Conservation (phyloP, 2,888 invertebrate species). For the Microplitis manilae region DNA sequence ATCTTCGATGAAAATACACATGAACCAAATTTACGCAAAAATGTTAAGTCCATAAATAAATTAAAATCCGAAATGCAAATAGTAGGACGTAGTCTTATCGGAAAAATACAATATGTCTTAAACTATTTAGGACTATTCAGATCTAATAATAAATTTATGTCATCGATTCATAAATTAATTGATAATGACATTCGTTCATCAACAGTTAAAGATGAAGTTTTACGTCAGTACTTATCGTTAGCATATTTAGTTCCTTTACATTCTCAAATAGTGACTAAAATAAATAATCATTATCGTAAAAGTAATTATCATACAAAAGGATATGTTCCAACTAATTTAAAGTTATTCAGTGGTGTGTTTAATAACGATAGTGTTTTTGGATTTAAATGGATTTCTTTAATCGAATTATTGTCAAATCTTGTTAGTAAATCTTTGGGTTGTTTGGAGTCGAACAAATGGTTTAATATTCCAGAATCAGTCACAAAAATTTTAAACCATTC, state of each 20-base stretch:
- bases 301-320: slow-evolving; percentile 40
- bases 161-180: not conserved
- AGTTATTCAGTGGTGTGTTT: not conserved
- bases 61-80: not conserved
- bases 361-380: not conserved
- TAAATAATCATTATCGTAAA: not conserved
- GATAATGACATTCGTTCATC: not conserved
- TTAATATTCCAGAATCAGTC: slow-evolving; percentile 40
- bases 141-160: not conserved
- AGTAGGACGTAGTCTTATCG: not conserved
- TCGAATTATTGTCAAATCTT: slow-evolving; percentile 14
- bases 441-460: slow-evolving; percentile 27
- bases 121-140: not conserved
- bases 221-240: not conserved
- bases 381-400: slow-evolving; percentile 19
- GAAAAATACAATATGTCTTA: not conserved
- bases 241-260: not conserved
- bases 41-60: not conserved
- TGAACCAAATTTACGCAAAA: not conserved
- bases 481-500: slow-evolving; percentile 43
- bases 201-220: not conserved
- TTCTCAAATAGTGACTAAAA: not conserved
- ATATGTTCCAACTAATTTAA: slow-evolving; percentile 36
- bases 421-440: slow-evolving; percentile 22
- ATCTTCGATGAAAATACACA: not conserved